Percentiles rank a stretch among this genome's conserved stretches.
phyloP scores from a whole-genome alignment of 64 coral and sea anemone genomes.

The Trachythela sp. region DNA sequence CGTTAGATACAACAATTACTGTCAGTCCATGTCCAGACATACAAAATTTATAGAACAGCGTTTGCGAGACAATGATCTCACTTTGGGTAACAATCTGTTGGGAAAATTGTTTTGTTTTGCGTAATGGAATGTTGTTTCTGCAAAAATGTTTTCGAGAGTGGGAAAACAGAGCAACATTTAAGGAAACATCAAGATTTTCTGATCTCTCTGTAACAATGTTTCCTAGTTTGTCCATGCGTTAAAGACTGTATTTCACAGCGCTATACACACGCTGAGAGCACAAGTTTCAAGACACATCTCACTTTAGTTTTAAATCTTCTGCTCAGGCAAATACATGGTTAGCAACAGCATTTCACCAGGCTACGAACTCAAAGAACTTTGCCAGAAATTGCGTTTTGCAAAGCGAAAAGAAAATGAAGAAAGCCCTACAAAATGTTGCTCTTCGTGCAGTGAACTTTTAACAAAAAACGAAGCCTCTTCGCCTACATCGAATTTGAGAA shows the following conservation, averaged over 20 bases:
- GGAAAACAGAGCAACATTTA: too few species aligned
- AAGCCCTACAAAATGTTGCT: neutral
- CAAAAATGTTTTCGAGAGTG: too few species aligned
- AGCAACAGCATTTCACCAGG: slow-evolving; percentile 58
- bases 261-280: too few species aligned
- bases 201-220: neutral
- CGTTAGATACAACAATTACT: too few species aligned
- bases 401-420: neutral
- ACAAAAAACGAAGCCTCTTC: neutral
- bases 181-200: too few species aligned
- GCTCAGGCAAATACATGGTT: slow-evolving; percentile 79
- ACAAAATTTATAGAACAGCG: too few species aligned
- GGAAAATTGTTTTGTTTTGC: too few species aligned
- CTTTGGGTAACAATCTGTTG: too few species aligned
- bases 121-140: too few species aligned
- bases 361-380: slow-evolving; percentile 62
- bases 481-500: neutral
- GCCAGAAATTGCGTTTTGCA: slow-evolving; percentile 59
- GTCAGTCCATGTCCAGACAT: too few species aligned
- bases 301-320: neutral
- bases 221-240: neutral
- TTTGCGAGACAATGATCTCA: too few species aligned
- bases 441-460: neutral
- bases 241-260: too few species aligned
- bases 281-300: neutral